Conservation (phyloP, 2,797 vertebrate genomes). For the Staurois parvus region DNA sequence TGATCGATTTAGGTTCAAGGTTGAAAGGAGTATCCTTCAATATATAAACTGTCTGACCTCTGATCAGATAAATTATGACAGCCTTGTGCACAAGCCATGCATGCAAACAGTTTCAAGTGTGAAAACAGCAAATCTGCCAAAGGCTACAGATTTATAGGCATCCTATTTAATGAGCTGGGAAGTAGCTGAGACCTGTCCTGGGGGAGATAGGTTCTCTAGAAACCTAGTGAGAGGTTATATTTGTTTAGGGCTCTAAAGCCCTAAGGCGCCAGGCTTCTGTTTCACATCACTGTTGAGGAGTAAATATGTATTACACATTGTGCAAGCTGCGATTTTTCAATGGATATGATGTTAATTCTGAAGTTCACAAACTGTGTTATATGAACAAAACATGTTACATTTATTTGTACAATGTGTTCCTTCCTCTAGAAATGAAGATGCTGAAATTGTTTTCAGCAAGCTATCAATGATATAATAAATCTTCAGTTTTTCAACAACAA, state of each 20-base stretch:
- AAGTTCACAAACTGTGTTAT: neutral
- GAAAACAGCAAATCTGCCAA: slow-evolving; percentile 38
- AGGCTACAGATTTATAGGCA: slow-evolving; percentile 53
- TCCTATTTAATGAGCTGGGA: slow-evolving; percentile 48
- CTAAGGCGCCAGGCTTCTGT: neutral
- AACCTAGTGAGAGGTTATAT: slow-evolving; percentile 39
- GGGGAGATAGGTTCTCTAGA: slow-evolving; percentile 34
- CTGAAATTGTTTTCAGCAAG: no score
- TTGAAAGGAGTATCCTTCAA: neutral
- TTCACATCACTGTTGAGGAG: neutral
- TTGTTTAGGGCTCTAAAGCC: slow-evolving; percentile 22
- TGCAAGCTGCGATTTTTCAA: neutral
- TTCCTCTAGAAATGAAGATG: neutral
- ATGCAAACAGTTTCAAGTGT: slow-evolving; percentile 17
- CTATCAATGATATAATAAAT: no score
- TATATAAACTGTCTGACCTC: slow-evolving; percentile 12
- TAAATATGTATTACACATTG: slow-evolving; percentile 4
- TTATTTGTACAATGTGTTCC: neutral
- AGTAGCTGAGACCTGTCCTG: slow-evolving; percentile 41
- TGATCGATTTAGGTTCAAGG: neutral
- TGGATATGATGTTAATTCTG: neutral
- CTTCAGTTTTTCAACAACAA: no score
- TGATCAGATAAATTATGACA: slow-evolving; percentile 25
- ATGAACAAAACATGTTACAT: neutral
- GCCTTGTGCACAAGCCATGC: slow-evolving; percentile 19